Percentiles rank a stretch among this genome's conserved stretches.
Evolutionary conservation across 1,140 invertebrate species (phyloP).

Genomic region (Drosophila azteca): DNA sequence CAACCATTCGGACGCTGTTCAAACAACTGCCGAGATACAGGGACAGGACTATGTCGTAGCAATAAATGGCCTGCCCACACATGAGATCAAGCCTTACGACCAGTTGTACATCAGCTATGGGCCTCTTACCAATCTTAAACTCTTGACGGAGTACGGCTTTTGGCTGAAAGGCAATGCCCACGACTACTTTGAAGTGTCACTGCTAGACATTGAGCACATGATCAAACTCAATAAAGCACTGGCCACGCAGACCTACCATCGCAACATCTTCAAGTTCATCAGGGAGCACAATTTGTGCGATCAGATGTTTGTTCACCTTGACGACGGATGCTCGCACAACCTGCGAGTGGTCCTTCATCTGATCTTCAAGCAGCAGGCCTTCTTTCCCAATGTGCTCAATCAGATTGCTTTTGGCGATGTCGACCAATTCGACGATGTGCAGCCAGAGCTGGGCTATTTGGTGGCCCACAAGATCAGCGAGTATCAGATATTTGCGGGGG

Average conservation of each 20-base stretch:
- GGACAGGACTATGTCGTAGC: slow-evolving; percentile 68
- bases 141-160: slow-evolving; percentile 91
- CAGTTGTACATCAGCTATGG: slow-evolving; percentile 92
- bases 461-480: slow-evolving; percentile 67
- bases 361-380: slow-evolving; percentile 68
- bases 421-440: slow-evolving; percentile 60
- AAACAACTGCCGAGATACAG: slow-evolving; percentile 84
- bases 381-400: slow-evolving; percentile 76
- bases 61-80: slow-evolving; percentile 85
- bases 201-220: slow-evolving; percentile 84
- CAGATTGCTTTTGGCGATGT: slow-evolving; percentile 78
- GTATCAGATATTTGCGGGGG: slow-evolving; percentile 49
- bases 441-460: slow-evolving; percentile 53
- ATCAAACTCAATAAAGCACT: slow-evolving; percentile 71
- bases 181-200: slow-evolving; percentile 85
- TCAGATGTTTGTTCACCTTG: slow-evolving; percentile 81
- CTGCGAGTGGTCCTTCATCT: slow-evolving; percentile 84
- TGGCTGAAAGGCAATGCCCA: slow-evolving; percentile 86
- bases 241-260: slow-evolving; percentile 58
- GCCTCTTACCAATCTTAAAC: slow-evolving; percentile 87
- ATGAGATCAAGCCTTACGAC: slow-evolving; percentile 84
- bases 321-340: slow-evolving; percentile 84
- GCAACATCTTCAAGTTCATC: slow-evolving; percentile 85
- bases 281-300: slow-evolving; percentile 84
- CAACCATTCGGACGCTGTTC: slow-evolving; percentile 88